Percentiles rank a stretch among this genome's conserved stretches.
phyloP scores from a whole-genome alignment of 1,140 invertebrate genomes.

The Drosophila parvula region DNA sequence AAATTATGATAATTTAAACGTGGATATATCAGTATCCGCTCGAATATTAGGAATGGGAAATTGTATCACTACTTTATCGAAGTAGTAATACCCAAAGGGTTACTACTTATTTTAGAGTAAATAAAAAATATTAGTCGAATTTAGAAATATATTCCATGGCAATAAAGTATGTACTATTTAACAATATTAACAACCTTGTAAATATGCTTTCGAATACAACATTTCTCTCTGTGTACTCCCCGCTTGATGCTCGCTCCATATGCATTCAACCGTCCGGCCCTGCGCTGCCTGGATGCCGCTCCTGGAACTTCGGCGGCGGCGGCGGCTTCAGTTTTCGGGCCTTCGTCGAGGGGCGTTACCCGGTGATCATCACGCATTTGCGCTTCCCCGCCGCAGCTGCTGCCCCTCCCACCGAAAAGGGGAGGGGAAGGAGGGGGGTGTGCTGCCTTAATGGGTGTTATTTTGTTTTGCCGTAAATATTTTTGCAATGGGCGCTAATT shows the following conservation, averaged over 20 bases:
- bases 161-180: too few relatives aligned
- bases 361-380: conserved; percentile 83
- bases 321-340: conserved; percentile 42
- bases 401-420: conserved; percentile 2
- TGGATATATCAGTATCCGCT: too few relatives aligned
- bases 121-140: too few relatives aligned
- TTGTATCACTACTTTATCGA: too few relatives aligned
- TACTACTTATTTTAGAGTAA: too few relatives aligned
- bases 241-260: conserved; percentile 8
- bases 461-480: conserved; percentile 83
- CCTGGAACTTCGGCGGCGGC: conserved; percentile 14
- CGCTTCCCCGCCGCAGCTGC: conserved; percentile 37
- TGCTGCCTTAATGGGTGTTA: conserved; percentile 81
- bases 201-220: not conserved
- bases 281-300: not conserved
- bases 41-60: too few relatives aligned
- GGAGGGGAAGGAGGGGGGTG: too few relatives aligned
- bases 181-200: too few relatives aligned
- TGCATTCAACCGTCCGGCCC: conserved; percentile 15
- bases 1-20: too few relatives aligned
- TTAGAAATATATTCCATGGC: too few relatives aligned
- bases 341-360: conserved; percentile 79
- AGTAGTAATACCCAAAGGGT: too few relatives aligned
- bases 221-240: conserved; percentile 12
- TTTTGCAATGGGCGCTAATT: conserved; percentile 82